Percentiles rank a stretch among this genome's conserved stretches.
Evolutionary conservation across 2,888 invertebrate genomes (phyloP).

Genomic region (Lithodes maja): DNA sequence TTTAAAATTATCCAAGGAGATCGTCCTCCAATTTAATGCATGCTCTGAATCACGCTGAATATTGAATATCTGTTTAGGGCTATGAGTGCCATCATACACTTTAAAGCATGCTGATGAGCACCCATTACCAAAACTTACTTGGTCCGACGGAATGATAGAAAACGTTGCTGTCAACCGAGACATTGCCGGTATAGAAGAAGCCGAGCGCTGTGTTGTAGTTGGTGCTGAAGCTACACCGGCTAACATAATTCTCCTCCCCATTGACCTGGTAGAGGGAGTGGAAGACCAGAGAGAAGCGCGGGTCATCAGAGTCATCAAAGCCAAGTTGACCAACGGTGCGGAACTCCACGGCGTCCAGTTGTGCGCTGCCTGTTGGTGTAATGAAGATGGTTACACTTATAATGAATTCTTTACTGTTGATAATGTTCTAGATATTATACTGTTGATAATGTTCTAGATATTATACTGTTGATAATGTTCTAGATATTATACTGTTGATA

Average conservation of each 20-base stretch:
- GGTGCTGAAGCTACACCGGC: conserved; percentile 62
- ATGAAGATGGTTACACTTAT: too few species aligned
- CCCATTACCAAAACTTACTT: conserved; percentile 27
- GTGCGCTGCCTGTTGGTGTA: conserved; percentile 33
- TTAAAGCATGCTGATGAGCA: too few species aligned
- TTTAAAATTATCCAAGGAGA: too few species aligned
- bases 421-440: too few species aligned
- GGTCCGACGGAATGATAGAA: conserved; percentile 56
- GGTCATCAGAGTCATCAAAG: conserved; percentile 53
- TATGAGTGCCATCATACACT: too few species aligned
- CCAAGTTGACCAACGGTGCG: conserved; percentile 59
- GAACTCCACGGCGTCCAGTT: conserved; percentile 57
- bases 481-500: too few species aligned
- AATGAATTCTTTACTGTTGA: too few species aligned
- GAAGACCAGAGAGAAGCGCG: conserved; percentile 61
- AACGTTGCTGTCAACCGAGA: conserved; percentile 62
- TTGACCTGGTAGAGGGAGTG: conserved; percentile 9
- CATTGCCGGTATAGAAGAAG: conserved; percentile 37
- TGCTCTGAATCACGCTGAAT: too few species aligned
- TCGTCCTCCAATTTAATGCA: too few species aligned
- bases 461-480: too few species aligned
- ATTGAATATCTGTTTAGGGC: too few species aligned
- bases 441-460: too few species aligned
- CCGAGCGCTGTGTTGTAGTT: conserved; percentile 64
- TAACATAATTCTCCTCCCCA: conserved; percentile 49